Conservation (phyloP, 1,140 invertebrate genomes). For the Capitella teleta region DNA sequence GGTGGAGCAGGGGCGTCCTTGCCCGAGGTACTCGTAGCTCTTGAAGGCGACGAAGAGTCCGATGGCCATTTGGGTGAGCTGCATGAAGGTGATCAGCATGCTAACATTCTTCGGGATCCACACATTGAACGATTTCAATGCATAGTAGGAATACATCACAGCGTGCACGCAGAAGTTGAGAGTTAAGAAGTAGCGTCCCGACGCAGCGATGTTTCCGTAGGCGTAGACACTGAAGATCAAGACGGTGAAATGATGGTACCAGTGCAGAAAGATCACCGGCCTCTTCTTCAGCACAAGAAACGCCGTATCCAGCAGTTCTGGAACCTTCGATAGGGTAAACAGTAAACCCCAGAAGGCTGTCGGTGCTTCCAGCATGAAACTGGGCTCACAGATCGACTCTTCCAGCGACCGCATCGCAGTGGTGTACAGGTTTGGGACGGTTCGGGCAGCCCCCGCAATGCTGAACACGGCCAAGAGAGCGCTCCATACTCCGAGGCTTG, state of each 20-base stretch:
- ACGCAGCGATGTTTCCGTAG: no score
- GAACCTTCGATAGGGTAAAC: conserved; percentile 86
- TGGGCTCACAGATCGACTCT: conserved; percentile 72
- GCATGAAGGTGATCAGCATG: conserved; percentile 84
- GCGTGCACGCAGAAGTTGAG: background rate
- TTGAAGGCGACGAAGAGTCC: conserved; percentile 82
- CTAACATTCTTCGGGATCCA: conserved; percentile 50
- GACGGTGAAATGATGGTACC: conserved; percentile 62
- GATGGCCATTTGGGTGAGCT: conserved; percentile 88
- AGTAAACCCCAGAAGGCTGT: conserved; percentile 73
- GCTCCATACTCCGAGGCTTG: conserved; percentile 82
- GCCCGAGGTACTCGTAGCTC: conserved; percentile 50
- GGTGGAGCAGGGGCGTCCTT: conserved; percentile 66
- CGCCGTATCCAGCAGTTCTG: conserved; percentile 90
- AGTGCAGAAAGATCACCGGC: conserved; percentile 91
- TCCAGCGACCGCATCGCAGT: no score
- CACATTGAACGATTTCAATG: no score
- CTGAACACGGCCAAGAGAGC: conserved; percentile 76
- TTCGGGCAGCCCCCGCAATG: conserved; percentile 62
- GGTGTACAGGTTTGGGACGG: conserved; percentile 54
- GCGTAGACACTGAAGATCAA: no score
- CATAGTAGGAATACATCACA: background rate
- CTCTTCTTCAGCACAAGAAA: conserved; percentile 94
- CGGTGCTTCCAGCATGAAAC: conserved; percentile 24
- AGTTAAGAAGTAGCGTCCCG: no score